Conservation (phyloP, 64 coral and sea anemone genomes). For the Catalaphyllia jardinei region DNA sequence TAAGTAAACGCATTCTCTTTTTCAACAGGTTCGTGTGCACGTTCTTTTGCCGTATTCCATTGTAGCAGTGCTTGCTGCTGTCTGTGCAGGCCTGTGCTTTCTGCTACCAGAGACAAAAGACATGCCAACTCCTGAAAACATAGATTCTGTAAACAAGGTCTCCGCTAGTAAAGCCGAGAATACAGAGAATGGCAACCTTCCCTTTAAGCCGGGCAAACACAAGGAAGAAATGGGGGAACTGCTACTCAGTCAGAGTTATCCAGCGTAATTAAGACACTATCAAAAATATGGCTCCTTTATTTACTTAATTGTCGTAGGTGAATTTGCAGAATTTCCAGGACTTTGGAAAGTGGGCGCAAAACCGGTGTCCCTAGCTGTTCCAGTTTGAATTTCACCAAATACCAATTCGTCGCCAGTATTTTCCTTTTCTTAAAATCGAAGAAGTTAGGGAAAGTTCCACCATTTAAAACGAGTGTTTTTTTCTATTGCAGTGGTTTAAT, state of each 20-base stretch:
- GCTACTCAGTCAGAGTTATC: not conserved
- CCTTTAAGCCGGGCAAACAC: not conserved
- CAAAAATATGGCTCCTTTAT: not conserved
- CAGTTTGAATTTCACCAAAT: too few species aligned
- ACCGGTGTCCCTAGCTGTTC: too few species aligned
- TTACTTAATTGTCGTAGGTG: not conserved
- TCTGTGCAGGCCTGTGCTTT: slow-evolving; percentile 56
- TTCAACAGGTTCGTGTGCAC: slow-evolving; percentile 68
- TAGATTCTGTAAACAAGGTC: slow-evolving; percentile 26
- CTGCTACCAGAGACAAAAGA: slow-evolving; percentile 72
- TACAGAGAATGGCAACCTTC: not conserved
- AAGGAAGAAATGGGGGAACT: slow-evolving; percentile 14
- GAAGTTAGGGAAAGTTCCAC: too few species aligned
- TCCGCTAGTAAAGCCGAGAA: not conserved
- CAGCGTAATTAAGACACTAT: not conserved
- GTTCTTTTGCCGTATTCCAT: slow-evolving; percentile 73
- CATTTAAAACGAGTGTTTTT: too few species aligned
- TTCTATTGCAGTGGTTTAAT: too few species aligned
- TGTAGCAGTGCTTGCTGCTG: slow-evolving; percentile 38
- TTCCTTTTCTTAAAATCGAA: too few species aligned
- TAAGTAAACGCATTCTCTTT: not conserved
- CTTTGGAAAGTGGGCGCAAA: too few species aligned
- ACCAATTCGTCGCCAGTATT: too few species aligned
- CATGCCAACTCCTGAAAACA: slow-evolving; percentile 60
- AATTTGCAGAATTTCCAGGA: not conserved